phyloP scores from a whole-genome alignment of 2,888 invertebrate species.

The Apantesis nais region DNA sequence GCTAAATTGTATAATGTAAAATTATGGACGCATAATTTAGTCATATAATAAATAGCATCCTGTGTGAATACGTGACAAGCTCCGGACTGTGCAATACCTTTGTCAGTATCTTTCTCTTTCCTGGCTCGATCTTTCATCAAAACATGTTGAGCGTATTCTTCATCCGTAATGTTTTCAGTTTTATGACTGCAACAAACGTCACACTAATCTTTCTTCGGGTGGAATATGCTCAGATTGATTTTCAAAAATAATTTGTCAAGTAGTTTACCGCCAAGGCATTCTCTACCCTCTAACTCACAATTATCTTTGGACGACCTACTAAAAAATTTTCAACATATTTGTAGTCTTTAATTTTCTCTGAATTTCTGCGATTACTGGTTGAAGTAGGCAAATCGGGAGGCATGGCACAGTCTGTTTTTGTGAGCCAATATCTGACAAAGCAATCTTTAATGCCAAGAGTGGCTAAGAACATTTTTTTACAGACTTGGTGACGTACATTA shows the following conservation, averaged over 20 bases:
- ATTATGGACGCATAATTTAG: constrained; percentile 41
- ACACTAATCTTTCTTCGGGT: constrained; percentile 25
- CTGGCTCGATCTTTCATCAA: constrained; percentile 1
- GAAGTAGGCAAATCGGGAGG: no score
- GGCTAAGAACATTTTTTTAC: background rate
- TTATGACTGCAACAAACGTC: constrained; percentile 31
- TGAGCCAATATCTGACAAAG: background rate
- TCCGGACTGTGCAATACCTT: no score
- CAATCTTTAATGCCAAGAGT: constrained; percentile 1
- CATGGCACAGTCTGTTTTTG: no score
- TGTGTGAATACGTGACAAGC: constrained; percentile 31
- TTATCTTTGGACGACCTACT: constrained; percentile 35
- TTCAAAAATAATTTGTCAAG: no score
- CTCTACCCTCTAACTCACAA: constrained; percentile 33
- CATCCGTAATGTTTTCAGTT: constrained; percentile 42
- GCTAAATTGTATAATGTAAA: no score
- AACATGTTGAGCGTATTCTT: constrained; percentile 22
- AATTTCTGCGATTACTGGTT: no score
- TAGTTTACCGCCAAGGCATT: no score
- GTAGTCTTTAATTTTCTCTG: no score
- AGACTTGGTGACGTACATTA: no score
- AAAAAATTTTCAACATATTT: no score
- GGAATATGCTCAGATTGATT: constrained; percentile 41
- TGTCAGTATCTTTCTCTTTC: constrained; percentile 2
- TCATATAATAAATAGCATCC: constrained; percentile 13